phyloP scores from a whole-genome alignment of 2,113 vertebrate species.

The Ceuthmochares aereus region DNA sequence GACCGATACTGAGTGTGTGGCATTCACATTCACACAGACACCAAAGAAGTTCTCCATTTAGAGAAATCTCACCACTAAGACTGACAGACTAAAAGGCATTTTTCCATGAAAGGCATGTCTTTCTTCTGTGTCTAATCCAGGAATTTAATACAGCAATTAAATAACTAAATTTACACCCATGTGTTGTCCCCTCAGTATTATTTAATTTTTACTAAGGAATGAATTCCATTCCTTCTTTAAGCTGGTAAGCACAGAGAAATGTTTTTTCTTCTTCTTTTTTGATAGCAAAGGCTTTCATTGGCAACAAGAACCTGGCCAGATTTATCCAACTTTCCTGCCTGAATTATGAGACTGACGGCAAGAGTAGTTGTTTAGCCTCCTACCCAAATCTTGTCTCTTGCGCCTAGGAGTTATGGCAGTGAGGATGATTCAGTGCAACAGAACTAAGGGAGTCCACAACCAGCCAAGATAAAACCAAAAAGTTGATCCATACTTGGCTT shows the following conservation, averaged over 20 bases:
- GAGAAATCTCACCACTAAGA: background rate
- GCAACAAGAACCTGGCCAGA: background rate
- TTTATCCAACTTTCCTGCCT: background rate
- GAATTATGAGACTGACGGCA: background rate
- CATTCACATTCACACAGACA: background rate
- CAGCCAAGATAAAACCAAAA: background rate
- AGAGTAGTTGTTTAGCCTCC: background rate
- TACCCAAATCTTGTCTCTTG: background rate
- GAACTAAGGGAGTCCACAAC: background rate
- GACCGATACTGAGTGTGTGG: background rate
- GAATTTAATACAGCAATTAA: constrained; percentile 60
- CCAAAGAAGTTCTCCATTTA: background rate
- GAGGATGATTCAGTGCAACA: background rate
- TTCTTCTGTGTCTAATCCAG: constrained; percentile 12
- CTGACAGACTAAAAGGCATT: background rate
- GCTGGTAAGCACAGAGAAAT: background rate
- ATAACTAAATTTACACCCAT: constrained; percentile 59
- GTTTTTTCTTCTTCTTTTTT: background rate
- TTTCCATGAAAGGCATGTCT: constrained; percentile 25
- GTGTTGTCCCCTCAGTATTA: constrained; percentile 13
- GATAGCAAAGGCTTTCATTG: background rate
- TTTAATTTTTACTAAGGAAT: constrained; percentile 37
- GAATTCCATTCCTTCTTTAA: constrained; percentile 32
- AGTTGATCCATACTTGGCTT: background rate
- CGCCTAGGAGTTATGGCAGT: background rate